These are phyloP conservation scores for Cydia fagiglandana DNA, from an alignment of 1,140 invertebrate species.

Conservation along the genomic window DNA sequence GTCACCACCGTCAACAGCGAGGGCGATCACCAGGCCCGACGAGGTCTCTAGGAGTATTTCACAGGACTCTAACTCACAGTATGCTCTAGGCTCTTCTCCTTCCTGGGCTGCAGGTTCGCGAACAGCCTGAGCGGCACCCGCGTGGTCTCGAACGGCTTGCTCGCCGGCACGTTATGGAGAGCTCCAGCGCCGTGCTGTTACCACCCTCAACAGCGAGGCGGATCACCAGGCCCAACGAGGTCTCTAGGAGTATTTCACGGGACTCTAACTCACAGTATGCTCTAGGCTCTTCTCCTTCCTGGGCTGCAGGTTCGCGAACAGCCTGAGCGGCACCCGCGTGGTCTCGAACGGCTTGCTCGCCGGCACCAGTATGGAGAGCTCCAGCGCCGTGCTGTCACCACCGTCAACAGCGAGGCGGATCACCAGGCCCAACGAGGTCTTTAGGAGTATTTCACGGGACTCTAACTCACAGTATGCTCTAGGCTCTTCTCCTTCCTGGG, in stretches of 20 bases:
- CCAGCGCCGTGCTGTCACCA: slow-evolving; percentile 72
- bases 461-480: slow-evolving; percentile 83
- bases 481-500: slow-evolving; percentile 83
- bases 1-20: too few species aligned
- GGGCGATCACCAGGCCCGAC: too few species aligned
- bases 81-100: too few species aligned
- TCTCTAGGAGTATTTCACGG: slow-evolving; percentile 52
- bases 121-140: too few species aligned
- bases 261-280: slow-evolving; percentile 81
- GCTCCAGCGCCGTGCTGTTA: too few species aligned
- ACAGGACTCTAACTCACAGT: too few species aligned
- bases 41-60: too few species aligned
- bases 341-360: slow-evolving; percentile 85
- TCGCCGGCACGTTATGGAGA: too few species aligned
- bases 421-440: slow-evolving; percentile 76
- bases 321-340: slow-evolving; percentile 81
- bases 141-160: too few species aligned
- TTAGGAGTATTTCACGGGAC: slow-evolving; percentile 47
- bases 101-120: too few species aligned
- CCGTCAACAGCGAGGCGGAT: slow-evolving; percentile 57
- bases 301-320: slow-evolving; percentile 86
- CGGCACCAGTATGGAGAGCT: slow-evolving; percentile 82
- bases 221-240: slow-evolving; percentile 73
- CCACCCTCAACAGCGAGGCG: slow-evolving; percentile 48
- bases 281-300: slow-evolving; percentile 84